phyloP scores from a whole-genome alignment of 1,140 invertebrate species.

The Octopus sinensis region DNA sequence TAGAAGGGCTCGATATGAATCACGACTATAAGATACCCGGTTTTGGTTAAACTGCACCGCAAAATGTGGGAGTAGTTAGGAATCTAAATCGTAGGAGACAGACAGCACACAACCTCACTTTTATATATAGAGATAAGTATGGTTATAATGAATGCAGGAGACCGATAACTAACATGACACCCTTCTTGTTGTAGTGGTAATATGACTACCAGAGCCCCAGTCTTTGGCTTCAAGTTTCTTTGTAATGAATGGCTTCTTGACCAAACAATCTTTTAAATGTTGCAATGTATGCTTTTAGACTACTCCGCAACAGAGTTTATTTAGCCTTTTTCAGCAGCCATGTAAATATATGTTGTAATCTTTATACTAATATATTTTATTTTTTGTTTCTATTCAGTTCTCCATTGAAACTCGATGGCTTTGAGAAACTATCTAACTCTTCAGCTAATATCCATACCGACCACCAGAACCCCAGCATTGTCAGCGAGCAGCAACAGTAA shows the following conservation, averaged over 20 bases:
- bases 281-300: background rate
- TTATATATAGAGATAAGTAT: no score
- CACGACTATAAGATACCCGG: no score
- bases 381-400: slow-evolving; percentile 2
- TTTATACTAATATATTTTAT: background rate
- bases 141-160: no score
- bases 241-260: background rate
- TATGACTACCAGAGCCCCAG: background rate
- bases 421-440: slow-evolving; percentile 13
- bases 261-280: background rate
- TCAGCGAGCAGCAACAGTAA: background rate
- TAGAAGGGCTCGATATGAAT: no score
- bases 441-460: background rate
- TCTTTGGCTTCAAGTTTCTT: background rate
- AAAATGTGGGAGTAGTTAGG: no score
- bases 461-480: background rate
- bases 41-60: no score
- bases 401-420: slow-evolving; percentile 8
- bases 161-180: no score
- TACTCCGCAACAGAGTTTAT: background rate
- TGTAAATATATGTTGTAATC: background rate
- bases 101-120: no score
- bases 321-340: background rate
- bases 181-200: no score
- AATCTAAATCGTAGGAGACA: no score